Evolutionary conservation across 2,888 invertebrate genomes (phyloP).

Genomic region (Atethmia centrago): DNA sequence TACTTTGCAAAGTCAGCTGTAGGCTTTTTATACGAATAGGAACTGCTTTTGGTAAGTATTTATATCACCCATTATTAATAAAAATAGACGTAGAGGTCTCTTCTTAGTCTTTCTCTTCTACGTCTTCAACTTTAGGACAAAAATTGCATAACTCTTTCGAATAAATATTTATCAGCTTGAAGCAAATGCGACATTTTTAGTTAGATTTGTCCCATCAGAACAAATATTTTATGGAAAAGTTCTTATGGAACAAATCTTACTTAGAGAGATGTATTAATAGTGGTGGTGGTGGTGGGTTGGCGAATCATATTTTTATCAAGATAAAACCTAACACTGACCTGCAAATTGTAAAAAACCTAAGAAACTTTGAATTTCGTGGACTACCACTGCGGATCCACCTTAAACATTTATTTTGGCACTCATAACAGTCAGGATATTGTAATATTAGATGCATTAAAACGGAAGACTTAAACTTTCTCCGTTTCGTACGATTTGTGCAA

Average conservation of each 20-base stretch:
- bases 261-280: too few relatives aligned
- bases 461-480: neutral
- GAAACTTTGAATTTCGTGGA: too few relatives aligned
- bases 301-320: too few relatives aligned
- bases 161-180: neutral
- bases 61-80: neutral
- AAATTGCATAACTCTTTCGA: neutral
- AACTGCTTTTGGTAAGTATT: neutral
- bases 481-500: neutral
- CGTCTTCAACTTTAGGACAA: neutral
- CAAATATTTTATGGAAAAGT: too few relatives aligned
- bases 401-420: conserved; percentile 3
- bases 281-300: too few relatives aligned
- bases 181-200: neutral
- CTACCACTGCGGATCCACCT: too few relatives aligned
- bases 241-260: too few relatives aligned
- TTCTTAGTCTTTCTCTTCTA: too few relatives aligned
- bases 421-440: neutral
- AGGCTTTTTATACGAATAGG: neutral
- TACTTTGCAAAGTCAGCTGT: neutral
- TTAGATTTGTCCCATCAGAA: too few relatives aligned
- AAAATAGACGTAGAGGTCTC: too few relatives aligned
- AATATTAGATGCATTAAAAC: neutral
- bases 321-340: too few relatives aligned
- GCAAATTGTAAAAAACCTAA: too few relatives aligned